Evolutionary conservation across 2,888 invertebrate species (phyloP).

Genomic region (Entomobrya multifasciata): DNA sequence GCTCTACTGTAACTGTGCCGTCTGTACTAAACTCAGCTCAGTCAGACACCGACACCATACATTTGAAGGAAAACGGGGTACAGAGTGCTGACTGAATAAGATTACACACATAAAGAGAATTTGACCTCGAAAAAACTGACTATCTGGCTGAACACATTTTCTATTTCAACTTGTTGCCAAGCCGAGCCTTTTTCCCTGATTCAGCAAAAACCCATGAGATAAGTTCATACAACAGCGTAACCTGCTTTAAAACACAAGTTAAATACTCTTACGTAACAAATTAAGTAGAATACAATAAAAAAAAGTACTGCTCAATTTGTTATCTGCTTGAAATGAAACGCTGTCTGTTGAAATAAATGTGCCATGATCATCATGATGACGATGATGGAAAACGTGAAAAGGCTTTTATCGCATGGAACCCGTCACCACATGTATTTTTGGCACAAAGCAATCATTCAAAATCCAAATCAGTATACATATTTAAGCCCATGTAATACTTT

Average conservation of each 20-base stretch:
- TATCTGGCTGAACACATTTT: not conserved
- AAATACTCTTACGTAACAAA: constrained; percentile 1
- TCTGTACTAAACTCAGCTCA: not conserved
- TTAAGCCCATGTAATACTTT: no score
- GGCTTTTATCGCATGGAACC: not conserved
- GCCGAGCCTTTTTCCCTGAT: no score
- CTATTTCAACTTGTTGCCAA: not conserved
- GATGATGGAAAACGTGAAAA: not conserved
- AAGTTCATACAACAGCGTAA: not conserved
- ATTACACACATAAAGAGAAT: not conserved
- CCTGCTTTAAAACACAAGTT: not conserved
- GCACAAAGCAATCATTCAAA: not conserved
- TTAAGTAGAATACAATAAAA: not conserved
- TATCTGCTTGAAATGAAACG: constrained; percentile 2
- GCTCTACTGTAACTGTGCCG: not conserved
- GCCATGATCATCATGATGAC: constrained; percentile 16
- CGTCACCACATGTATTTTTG: constrained; percentile 8
- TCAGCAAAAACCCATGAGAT: no score
- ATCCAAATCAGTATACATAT: no score
- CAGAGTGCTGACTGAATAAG: no score
- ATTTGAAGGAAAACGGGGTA: no score
- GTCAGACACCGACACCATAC: no score
- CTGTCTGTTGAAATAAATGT: constrained; percentile 20
- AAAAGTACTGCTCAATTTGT: not conserved
- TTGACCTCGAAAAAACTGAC: not conserved